Evolutionary conservation across 2,113 vertebrate species (phyloP).

Genomic region (Symphodus melops): DNA sequence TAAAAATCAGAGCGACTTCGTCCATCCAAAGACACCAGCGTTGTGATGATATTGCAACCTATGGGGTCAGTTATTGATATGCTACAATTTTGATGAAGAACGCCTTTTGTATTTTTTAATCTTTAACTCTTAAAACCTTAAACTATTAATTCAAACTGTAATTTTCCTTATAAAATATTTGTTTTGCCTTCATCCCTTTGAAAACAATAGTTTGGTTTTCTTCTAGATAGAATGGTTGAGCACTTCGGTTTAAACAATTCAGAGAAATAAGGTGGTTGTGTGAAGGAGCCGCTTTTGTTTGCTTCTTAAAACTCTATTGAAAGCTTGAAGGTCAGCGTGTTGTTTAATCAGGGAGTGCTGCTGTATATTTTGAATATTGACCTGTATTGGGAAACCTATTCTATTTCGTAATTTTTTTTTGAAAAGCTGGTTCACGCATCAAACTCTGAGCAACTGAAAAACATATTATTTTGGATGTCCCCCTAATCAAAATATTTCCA

Average conservation of each 20-base stretch:
- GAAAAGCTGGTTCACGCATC: not conserved
- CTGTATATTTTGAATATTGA: conserved; percentile 1
- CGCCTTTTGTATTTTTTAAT: no score
- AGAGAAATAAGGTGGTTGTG: not conserved
- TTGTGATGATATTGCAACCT: not conserved
- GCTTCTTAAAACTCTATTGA: not conserved
- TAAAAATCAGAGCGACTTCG: no score
- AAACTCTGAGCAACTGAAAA: not conserved
- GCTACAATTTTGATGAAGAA: not conserved
- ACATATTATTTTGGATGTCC: conserved; percentile 19
- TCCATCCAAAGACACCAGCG: not conserved
- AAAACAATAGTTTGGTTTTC: not conserved
- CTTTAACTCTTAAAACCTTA: no score
- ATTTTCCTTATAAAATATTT: not conserved
- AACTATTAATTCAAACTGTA: no score
- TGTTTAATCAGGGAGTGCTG: conserved; percentile 23
- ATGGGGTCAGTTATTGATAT: not conserved
- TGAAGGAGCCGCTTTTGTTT: conserved; percentile 9
- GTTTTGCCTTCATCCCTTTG: not conserved
- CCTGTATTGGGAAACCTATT: not conserved
- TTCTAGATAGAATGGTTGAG: not conserved
- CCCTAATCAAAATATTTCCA: conserved; percentile 42
- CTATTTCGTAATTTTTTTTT: not conserved
- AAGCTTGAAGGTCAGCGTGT: not conserved
- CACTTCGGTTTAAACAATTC: not conserved